Percentiles rank a stretch among this genome's conserved stretches.
phyloP scores from a whole-genome alignment of 2,888 invertebrate species.

The Synergus umbraculus region DNA sequence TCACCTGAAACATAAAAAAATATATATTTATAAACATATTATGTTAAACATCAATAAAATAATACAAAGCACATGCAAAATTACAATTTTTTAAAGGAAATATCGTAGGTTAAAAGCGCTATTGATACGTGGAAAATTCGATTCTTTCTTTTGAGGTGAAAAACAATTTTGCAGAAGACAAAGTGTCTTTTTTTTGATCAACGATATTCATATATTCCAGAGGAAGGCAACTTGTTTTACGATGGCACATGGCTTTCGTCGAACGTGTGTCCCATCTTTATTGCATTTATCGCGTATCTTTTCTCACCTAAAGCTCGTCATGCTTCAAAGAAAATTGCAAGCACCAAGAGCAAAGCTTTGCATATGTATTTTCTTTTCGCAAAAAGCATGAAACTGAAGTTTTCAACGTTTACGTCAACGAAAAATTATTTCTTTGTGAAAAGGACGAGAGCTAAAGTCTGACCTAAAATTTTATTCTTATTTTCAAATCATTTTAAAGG shows the following conservation, averaged over 20 bases:
- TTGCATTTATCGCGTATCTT: constrained; percentile 45
- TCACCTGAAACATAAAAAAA: background rate
- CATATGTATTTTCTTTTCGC: background rate
- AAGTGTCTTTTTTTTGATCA: constrained; percentile 2
- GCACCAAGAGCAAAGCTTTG: constrained; percentile 17
- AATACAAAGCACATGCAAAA: too few species aligned
- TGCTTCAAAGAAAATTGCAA: constrained; percentile 10
- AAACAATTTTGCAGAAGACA: constrained; percentile 7
- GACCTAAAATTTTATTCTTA: too few species aligned
- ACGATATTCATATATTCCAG: constrained; percentile 29
- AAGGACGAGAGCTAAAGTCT: too few species aligned
- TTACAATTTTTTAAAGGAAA: background rate
- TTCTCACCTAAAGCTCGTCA: constrained; percentile 2
- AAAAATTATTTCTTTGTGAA: too few species aligned
- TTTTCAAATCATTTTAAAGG: too few species aligned
- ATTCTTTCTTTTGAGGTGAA: background rate
- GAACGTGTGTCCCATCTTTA: constrained; percentile 49
- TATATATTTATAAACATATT: too few species aligned
- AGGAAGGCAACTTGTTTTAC: constrained; percentile 39
- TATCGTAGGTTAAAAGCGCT: background rate
- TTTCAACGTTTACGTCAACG: too few species aligned
- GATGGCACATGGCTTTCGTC: constrained; percentile 42
- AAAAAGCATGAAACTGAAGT: background rate
- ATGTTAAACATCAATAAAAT: too few species aligned
- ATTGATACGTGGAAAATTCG: background rate